Evolutionary conservation across 2,113 vertebrate species (phyloP).

Genomic region (Dermatemys mawii): DNA sequence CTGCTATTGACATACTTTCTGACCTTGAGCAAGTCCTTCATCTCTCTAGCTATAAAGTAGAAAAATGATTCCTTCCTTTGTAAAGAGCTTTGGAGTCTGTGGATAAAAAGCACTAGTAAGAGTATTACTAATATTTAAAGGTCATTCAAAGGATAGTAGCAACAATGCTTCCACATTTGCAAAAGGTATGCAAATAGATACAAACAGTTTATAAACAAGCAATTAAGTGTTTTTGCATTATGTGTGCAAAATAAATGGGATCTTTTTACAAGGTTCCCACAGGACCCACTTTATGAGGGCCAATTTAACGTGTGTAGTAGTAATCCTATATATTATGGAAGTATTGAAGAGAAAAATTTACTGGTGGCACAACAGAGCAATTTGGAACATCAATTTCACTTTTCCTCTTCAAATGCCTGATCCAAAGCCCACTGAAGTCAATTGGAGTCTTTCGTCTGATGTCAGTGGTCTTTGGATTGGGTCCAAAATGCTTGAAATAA

Average conservation of each 20-base stretch:
- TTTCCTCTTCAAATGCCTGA: neutral
- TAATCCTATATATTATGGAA: neutral
- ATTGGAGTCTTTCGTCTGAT: neutral
- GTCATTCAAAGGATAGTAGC: neutral
- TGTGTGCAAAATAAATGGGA: neutral
- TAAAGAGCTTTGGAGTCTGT: neutral
- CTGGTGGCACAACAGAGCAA: neutral
- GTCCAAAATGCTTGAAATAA: conserved; percentile 7
- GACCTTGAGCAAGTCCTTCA: neutral
- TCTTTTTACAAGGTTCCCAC: neutral
- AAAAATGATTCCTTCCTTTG: neutral
- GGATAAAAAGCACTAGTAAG: neutral
- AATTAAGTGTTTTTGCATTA: neutral
- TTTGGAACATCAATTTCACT: neutral
- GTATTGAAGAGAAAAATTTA: neutral
- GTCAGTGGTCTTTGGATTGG: neutral
- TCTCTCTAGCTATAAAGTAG: neutral
- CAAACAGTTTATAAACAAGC: neutral
- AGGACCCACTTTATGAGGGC: neutral
- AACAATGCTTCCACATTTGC: neutral
- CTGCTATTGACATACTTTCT: neutral
- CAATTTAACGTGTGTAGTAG: neutral
- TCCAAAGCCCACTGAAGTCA: neutral
- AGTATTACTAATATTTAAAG: neutral
- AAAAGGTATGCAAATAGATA: neutral